phyloP scores from a whole-genome alignment of 2,797 vertebrate species.

The Furcifer pardalis region DNA sequence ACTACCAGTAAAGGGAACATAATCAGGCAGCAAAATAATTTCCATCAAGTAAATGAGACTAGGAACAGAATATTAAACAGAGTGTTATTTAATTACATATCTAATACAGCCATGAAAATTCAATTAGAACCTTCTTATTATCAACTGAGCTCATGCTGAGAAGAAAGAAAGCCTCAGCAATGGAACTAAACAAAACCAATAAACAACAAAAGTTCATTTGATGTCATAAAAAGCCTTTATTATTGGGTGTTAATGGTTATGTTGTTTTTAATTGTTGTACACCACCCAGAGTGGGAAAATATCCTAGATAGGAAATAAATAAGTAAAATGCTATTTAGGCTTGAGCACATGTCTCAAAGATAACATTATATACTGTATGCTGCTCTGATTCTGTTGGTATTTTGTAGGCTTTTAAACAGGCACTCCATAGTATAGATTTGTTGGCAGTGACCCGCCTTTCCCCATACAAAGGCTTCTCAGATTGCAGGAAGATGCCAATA shows the following conservation, averaged over 20 bases:
- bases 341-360: not conserved
- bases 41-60: not conserved
- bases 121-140: constrained; percentile 28
- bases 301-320: too few relatives aligned
- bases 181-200: constrained; percentile 11
- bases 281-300: too few relatives aligned
- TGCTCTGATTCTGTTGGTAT: not conserved
- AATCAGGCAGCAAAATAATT: constrained; percentile 8
- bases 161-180: constrained; percentile 11
- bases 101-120: constrained; percentile 8
- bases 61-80: constrained; percentile 11
- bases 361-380: constrained; percentile 1
- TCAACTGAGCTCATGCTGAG: not conserved
- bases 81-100: constrained; percentile 21
- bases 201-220: not conserved
- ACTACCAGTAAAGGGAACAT: constrained; percentile 23
- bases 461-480: too few relatives aligned
- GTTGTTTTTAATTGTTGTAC: too few relatives aligned
- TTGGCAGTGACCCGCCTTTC: not conserved
- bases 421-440: not conserved
- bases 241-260: too few relatives aligned
- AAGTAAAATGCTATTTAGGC: too few relatives aligned
- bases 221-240: not conserved
- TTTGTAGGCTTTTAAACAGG: not conserved
- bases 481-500: too few relatives aligned